Evolutionary conservation across 1,140 invertebrate genomes (phyloP), one percentile per base, ranked within the genome.

Genomic region (Epicauta chinensis): DNA sequence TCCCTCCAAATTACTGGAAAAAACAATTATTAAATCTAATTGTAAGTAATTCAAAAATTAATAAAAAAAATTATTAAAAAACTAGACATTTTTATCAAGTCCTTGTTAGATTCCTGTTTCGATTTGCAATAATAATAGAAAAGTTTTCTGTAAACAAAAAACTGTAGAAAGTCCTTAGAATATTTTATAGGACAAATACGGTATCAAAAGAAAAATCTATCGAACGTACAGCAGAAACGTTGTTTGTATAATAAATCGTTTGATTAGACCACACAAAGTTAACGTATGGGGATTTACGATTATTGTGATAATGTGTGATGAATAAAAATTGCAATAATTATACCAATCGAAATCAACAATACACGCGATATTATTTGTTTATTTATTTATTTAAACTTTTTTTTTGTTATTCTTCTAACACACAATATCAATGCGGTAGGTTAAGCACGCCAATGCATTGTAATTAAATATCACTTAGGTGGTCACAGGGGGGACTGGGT

Each of bases 251-350:
- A 58, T 47, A 58, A 60, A 60, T 60, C 30, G 51, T 53, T 52
- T 43, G 51, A 58, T 58, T 60, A 60, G 59, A 60, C 55, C 59
- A 52, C 59, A 60, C 59, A 47, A 51, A 23, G 29, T 44, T 35
- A 53, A 51, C 59, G 55, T 60, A 51, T 43, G 49, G 23, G 46
- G 49, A 60, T 60, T 60, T 60, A 60, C 59, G 59, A 60, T 50
- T 49, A 48, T 46, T 34, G 48, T 39, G 43, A 51, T 23, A 23
- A 36, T 50, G 55, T 51, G 51, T 16, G 13, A 16, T 42, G 56
- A 45, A 60, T 60, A 51, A 58, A 51, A 58, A 60, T 58, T 50
- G 59, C 59, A 58, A 53, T 58, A 48, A 58, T 58, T 58, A 58
- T 48, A 37, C 42, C 15, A 45, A 47, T 47, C 45, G 23, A 23